Conservation (phyloP, 2,797 vertebrate species). For the Nannoperca australis region DNA sequence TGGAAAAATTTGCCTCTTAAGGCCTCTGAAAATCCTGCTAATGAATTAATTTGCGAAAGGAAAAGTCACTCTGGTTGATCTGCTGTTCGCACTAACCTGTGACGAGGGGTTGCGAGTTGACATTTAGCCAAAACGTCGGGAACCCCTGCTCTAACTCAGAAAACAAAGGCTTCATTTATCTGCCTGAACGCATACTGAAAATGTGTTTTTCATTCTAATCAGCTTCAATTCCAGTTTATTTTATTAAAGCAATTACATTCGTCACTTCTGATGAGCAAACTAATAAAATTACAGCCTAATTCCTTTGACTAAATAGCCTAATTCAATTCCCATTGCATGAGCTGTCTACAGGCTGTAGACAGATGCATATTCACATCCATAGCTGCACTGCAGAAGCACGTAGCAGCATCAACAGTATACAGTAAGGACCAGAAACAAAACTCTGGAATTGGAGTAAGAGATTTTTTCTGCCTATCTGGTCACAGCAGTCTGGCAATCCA, state of each 20-base stretch:
- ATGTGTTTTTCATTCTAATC: not conserved
- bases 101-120: not conserved
- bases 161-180: not conserved
- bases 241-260: constrained; percentile 11
- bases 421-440: not conserved
- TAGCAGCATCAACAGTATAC: not conserved
- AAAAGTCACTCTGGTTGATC: not conserved
- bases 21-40: not conserved
- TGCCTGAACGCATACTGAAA: not conserved
- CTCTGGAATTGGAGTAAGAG: not conserved
- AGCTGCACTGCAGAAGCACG: constrained; percentile 2
- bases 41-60: not conserved
- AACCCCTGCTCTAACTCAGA: not conserved
- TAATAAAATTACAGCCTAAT: not conserved
- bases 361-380: not conserved
- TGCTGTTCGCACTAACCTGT: not conserved
- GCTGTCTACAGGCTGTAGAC: not conserved
- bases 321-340: not conserved
- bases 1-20: not conserved
- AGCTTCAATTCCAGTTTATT: constrained; percentile 5
- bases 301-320: not conserved
- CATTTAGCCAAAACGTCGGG: not conserved
- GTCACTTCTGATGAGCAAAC: not conserved
- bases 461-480: not conserved
- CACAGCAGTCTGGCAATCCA: not conserved